These are phyloP conservation scores for Aegotheles bennettii DNA, from an alignment of 2,113 vertebrate species.

Conservation along the genomic window DNA sequence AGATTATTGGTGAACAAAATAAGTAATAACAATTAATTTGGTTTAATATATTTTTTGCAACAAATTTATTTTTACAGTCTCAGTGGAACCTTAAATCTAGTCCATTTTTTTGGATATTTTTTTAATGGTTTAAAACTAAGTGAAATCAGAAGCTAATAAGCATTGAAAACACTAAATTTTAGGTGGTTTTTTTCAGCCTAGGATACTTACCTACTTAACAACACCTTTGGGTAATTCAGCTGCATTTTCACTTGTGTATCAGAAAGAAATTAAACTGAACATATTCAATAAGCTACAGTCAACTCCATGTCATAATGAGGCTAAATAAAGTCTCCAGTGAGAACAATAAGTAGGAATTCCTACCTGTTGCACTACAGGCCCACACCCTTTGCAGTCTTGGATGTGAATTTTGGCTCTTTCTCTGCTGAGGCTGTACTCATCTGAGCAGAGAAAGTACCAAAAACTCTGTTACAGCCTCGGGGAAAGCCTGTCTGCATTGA, in stretches of 20 bases:
- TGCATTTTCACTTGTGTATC: not conserved
- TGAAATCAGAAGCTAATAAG: not conserved
- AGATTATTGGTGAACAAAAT: not conserved
- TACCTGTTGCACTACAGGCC: fast-evolving
- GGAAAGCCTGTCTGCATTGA: not conserved
- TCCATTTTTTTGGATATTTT: not conserved
- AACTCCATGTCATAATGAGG: not conserved
- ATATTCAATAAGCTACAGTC: not conserved
- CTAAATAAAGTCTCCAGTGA: not conserved
- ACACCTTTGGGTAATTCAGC: not conserved
- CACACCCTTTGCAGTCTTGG: not conserved
- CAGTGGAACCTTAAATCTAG: not conserved
- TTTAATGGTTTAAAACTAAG: not conserved
- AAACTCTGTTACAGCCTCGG: not conserved
- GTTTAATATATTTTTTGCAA: not conserved
- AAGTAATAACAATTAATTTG: not conserved
- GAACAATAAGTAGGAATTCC: not conserved
- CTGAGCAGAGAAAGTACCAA: not conserved
- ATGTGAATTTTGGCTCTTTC: not conserved
- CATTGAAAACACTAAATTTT: not conserved
- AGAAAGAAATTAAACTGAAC: not conserved
- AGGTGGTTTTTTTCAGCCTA: not conserved
- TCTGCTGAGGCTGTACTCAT: not conserved
- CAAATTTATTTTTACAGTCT: not conserved
- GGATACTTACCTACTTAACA: not conserved